Evolutionary conservation across 2,888 invertebrate genomes (phyloP), one percentile per base, ranked within the genome.

Genomic region (Drosophila eohydei): DNA sequence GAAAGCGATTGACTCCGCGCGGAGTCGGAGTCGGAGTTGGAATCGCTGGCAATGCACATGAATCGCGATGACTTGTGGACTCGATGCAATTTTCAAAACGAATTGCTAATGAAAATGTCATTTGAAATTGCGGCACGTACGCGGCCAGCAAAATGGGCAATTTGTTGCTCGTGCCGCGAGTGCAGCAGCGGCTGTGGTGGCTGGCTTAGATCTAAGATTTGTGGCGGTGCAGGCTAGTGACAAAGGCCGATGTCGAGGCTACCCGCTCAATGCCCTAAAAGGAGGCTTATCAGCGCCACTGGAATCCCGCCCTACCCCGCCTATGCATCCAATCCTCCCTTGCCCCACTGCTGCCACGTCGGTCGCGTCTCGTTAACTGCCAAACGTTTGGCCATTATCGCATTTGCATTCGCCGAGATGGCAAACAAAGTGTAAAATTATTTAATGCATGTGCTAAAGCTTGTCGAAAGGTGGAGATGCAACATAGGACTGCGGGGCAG

Each of bases 41-140:
- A 21, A 21, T 21, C n/a, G 54, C 40, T 43, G 66, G 75, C 73
- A 66, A 73, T 58, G 67, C 68, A 56, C 75, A 75, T 78, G 76
- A 79, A 79, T 59, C 75, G 67, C 71, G 68, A 79, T 76, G 83
- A 80, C 59, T 80, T 73, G 80, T 81, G 63, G 67, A 80, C 71
- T 80, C 68, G 72, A 72, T 64, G 84, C 89, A 88, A 90, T 88
- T 88, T 89, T 85, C 83, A 73, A 78, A 88, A 88, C 89, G 89
- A 90, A 90, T 88, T 88, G 90, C 88, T 89, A 85, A 85, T 85
- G 90, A 88, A 85, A 85, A 89, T 85, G 85, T 89, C 85, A 89
- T 85, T 85, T 80, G 89, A 74, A 84, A 84, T 84, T 84, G 88
- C 84, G 66, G 88, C 84, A 84, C 84, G 84, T 84, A 84, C 89